Conservation (phyloP, 2,797 vertebrate genomes). For the Tapirus indicus region DNA sequence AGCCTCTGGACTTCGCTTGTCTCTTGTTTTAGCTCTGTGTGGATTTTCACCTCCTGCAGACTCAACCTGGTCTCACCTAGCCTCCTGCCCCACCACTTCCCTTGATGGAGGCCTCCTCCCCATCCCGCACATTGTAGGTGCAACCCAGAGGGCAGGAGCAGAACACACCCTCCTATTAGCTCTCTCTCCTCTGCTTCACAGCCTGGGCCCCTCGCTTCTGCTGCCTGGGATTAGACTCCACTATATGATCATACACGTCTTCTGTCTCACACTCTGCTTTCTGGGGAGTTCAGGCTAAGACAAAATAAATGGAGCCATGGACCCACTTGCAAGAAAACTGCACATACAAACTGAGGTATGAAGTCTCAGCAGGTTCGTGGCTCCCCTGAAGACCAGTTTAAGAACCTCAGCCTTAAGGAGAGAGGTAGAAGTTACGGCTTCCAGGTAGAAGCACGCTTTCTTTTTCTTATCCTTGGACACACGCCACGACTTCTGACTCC, state of each 20-base stretch:
- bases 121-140: background rate
- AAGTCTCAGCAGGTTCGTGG: accelerated
- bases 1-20: background rate
- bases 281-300: background rate
- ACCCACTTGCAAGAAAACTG: background rate
- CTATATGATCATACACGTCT: background rate
- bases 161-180: background rate
- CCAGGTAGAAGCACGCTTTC: background rate
- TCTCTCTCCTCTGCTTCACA: background rate
- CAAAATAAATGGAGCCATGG: background rate
- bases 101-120: background rate
- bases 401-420: background rate
- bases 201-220: background rate
- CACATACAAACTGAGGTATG: background rate
- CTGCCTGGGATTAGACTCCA: background rate
- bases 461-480: background rate
- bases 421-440: no score
- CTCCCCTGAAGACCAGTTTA: background rate
- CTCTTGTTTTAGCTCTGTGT: background rate
- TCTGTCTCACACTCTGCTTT: background rate
- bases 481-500: background rate
- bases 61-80: background rate
- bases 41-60: background rate
- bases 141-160: background rate
- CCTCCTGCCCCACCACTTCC: background rate